phyloP scores from a whole-genome alignment of 2,888 invertebrate genomes.

The Cantharis flavilabris region DNA sequence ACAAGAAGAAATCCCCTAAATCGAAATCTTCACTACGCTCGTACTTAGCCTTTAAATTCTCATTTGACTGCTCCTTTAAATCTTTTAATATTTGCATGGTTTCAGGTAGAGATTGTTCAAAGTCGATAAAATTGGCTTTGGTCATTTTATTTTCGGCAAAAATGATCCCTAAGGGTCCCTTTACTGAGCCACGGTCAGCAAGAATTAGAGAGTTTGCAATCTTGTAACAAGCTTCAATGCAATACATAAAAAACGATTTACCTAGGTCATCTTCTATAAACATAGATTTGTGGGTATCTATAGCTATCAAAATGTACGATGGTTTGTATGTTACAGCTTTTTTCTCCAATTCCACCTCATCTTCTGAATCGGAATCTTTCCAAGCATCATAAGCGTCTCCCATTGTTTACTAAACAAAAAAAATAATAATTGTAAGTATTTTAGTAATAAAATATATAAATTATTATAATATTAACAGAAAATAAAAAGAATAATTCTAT shows the following conservation, averaged over 20 bases:
- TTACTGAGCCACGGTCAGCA: background rate
- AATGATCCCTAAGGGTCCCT: conserved; percentile 19
- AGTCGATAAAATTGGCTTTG: conserved; percentile 18
- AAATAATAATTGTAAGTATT: background rate
- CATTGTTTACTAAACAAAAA: background rate
- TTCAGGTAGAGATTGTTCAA: conserved; percentile 16
- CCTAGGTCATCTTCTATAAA: conserved; percentile 2
- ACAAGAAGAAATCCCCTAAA: conserved; percentile 24
- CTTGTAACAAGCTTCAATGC: conserved; percentile 13
- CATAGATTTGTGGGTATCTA: conserved; percentile 25
- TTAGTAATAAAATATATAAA: background rate
- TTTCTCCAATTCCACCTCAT: background rate
- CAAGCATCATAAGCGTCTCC: conserved; percentile 22
- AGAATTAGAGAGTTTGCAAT: conserved; percentile 15
- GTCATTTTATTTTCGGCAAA: conserved; percentile 16
- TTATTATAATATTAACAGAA: background rate
- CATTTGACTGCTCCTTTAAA: background rate
- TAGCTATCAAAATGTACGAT: conserved; percentile 17
- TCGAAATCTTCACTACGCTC: conserved; percentile 20
- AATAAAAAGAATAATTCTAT: too few species aligned
- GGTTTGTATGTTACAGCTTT: conserved; percentile 9
- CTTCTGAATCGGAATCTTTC: conserved; percentile 10
- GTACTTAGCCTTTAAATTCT: conserved; percentile 10
- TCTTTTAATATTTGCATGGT: conserved; percentile 13
- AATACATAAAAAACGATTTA: conserved; percentile 6